Conservation (phyloP, 2,888 invertebrate genomes). For the Mythimna vitellina region DNA sequence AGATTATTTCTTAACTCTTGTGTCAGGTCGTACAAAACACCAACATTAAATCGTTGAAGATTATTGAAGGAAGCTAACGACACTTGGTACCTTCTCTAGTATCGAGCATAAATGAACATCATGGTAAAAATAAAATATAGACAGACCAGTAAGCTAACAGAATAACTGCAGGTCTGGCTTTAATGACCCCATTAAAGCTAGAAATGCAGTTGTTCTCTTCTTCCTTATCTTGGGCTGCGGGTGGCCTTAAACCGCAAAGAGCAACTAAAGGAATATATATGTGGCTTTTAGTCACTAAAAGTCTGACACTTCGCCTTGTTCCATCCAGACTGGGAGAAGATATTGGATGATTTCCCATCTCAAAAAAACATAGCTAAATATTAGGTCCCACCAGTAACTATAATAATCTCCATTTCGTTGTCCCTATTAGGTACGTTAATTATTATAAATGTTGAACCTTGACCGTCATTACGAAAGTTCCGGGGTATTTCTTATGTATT, state of each 20-base stretch:
- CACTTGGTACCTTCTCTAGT: neutral
- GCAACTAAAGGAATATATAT: no score
- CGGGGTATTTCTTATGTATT: constrained; percentile 15
- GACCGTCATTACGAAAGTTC: constrained; percentile 24
- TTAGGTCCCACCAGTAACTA: neutral
- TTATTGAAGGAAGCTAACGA: neutral
- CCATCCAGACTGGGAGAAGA: no score
- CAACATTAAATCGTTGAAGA: neutral
- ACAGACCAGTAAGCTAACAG: neutral
- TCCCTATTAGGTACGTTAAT: neutral
- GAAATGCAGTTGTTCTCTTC: no score
- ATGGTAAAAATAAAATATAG: neutral
- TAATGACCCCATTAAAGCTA: neutral
- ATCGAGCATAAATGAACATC: neutral
- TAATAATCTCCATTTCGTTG: neutral
- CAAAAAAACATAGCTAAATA: neutral
- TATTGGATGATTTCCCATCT: no score
- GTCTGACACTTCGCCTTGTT: no score
- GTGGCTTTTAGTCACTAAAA: no score
- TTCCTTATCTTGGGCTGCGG: no score
- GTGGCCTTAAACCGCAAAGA: no score
- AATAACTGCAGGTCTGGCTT: neutral
- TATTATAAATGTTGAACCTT: constrained; percentile 11
- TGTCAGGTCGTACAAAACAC: neutral
- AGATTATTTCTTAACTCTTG: neutral